Base-by-base conservation (phyloP, 2,888 invertebrate genomes). In the Augochlorella aurata region DNA sequence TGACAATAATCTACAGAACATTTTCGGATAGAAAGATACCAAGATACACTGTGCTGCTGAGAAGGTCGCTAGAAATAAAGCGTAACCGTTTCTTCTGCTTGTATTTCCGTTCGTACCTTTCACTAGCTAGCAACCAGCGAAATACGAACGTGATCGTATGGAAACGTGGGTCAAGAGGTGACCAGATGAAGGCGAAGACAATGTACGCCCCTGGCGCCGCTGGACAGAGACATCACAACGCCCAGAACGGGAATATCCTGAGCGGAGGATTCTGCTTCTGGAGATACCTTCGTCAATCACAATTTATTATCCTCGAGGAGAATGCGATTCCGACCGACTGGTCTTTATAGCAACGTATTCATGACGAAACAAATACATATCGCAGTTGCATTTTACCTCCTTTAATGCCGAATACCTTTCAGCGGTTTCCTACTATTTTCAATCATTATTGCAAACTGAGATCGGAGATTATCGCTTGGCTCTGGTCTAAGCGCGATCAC, bases 111-210 rank as follows among this genome's bases (percentile, higher is more conserved):
- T 83, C 58, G 71, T 68, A 81, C 2, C 79, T 71, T n/a, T 81
- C 80, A 21, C 77, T 83, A 78, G 82, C 74, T 45, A 77, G 63
- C 65, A 65, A 63, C 66, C 78, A 68, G 78, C 70, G 74, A 85
- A 86, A 81, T 80, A 68, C 72, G 85, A 85, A 81, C 87, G 87
- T 85, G 89, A 83, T 85, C 82, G 81, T 88, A 90, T 89, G 90
- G 87, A 89, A 90, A 90, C 75, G 72, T 63, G 87, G 90, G 89
- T 90, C 90, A 81, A 85, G 81, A 85, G 89, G 89, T 87, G 87
- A 81, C 77, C 86, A 85, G 89, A 90, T 88, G 89, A 89, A 88
- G 87, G 81, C 83, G 85, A 83, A 90, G 90, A 90, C 89, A 90
- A 89, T 87, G 87, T 85, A 77, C 83, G 81, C 71, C 71, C 71